These are phyloP conservation scores for Bathynomus jamesi DNA, from an alignment of 1,140 invertebrate genomes.

Conservation along the genomic window DNA sequence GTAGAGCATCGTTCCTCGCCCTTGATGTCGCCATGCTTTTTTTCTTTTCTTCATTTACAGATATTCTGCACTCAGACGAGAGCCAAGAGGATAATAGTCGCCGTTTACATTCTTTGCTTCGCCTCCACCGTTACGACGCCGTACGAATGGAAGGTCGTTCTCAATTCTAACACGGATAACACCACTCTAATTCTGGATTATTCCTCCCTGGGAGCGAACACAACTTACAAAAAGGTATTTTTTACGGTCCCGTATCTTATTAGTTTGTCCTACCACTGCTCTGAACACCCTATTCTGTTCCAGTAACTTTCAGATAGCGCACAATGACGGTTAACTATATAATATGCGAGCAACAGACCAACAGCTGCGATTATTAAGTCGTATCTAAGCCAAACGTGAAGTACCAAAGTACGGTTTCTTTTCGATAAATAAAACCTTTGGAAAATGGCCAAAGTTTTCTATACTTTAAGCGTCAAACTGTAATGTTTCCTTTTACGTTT, in stretches of 20 bases:
- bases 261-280: neutral
- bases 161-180: constrained; percentile 35
- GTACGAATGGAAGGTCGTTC: constrained; percentile 51
- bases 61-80: constrained; percentile 49
- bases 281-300: neutral
- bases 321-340: too few species aligned
- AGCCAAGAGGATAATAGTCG: constrained; percentile 51
- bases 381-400: too few species aligned
- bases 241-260: neutral
- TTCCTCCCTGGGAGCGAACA: constrained; percentile 17
- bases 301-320: too few species aligned
- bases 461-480: too few species aligned
- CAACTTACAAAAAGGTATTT: constrained; percentile 37
- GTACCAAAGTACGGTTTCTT: too few species aligned
- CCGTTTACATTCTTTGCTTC: constrained; percentile 57
- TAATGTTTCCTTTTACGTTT: too few species aligned
- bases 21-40: neutral
- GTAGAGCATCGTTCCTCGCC: neutral
- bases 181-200: constrained; percentile 19
- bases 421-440: too few species aligned
- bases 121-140: constrained; percentile 55
- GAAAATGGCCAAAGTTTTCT: too few species aligned
- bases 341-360: too few species aligned
- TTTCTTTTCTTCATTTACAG: constrained; percentile 24
- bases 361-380: too few species aligned